phyloP scores from a whole-genome alignment of 1,140 invertebrate genomes.

The Aphidius ervi region DNA sequence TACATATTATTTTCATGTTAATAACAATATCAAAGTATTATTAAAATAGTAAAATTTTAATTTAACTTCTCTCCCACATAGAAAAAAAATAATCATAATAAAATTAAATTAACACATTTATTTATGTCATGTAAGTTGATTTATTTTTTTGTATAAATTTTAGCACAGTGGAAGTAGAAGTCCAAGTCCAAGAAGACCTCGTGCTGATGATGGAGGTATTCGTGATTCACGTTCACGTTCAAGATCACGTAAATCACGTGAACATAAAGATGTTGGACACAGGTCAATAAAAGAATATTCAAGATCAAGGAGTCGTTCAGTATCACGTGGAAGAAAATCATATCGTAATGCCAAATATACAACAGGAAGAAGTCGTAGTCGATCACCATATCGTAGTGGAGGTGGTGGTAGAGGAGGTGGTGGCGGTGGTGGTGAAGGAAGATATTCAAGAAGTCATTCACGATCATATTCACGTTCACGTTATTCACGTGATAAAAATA shows the following conservation, averaged over 20 bases:
- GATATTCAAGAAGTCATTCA: slow-evolving; percentile 54
- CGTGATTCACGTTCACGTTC: slow-evolving; percentile 46
- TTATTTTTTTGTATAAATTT: slow-evolving; percentile 8
- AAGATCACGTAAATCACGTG: slow-evolving; percentile 41
- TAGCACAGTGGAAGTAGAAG: slow-evolving; percentile 45
- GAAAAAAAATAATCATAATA: too few relatives aligned
- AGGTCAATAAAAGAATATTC: slow-evolving; percentile 46
- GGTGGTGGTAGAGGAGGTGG: slow-evolving; percentile 18
- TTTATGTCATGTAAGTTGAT: background rate
- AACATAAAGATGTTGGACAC: slow-evolving; percentile 37
- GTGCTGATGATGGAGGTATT: slow-evolving; percentile 35
- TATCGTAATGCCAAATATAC: slow-evolving; percentile 44
- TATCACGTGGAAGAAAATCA: slow-evolving; percentile 40
- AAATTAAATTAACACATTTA: background rate
- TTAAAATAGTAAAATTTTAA: too few relatives aligned
- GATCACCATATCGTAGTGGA: slow-evolving; percentile 47
- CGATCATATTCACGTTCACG: slow-evolving; percentile 49
- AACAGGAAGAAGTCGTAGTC: slow-evolving; percentile 46
- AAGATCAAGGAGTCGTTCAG: slow-evolving; percentile 44
- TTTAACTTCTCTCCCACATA: too few relatives aligned
- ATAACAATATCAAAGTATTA: too few relatives aligned
- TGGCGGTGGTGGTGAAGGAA: slow-evolving; percentile 49
- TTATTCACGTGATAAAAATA: slow-evolving; percentile 40
- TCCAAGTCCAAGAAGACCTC: slow-evolving; percentile 38
- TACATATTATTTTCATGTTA: too few relatives aligned